These are phyloP conservation scores for Lordiphosa clarofinis DNA, from an alignment of 1,140 invertebrate species.

Conservation along the genomic window DNA sequence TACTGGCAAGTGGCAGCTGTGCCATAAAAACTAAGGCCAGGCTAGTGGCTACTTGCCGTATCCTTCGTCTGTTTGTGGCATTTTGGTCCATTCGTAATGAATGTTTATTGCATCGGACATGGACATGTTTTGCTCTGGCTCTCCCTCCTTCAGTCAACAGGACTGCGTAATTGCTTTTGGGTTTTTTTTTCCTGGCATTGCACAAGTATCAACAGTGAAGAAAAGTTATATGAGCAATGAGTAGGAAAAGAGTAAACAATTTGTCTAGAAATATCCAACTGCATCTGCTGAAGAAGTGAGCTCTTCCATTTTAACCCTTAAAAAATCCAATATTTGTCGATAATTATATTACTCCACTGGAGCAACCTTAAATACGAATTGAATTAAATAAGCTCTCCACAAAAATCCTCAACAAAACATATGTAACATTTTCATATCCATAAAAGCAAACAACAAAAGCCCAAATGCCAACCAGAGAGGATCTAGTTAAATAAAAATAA, in stretches of 20 bases:
- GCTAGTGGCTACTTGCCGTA: constrained; percentile 29
- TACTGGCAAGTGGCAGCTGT: constrained; percentile 67
- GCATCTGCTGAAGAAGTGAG: constrained; percentile 2
- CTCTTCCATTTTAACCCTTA: too few species aligned
- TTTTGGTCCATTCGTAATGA: constrained; percentile 71
- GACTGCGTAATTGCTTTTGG: constrained; percentile 65
- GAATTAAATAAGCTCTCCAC: constrained; percentile 10
- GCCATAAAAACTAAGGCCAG: constrained; percentile 65
- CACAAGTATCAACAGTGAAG: constrained; percentile 11
- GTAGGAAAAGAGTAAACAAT: constrained; percentile 23
- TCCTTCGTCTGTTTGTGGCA: constrained; percentile 67
- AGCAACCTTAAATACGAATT: neutral
- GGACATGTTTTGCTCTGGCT: constrained; percentile 65
- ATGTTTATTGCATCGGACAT: constrained; percentile 76
- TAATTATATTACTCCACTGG: neutral
- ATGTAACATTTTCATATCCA: constrained; percentile 70
- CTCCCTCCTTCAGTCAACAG: constrained; percentile 37
- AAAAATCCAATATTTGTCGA: too few species aligned
- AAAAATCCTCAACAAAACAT: constrained; percentile 29
- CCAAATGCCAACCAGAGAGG: constrained; percentile 25
- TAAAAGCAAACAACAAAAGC: constrained; percentile 61
- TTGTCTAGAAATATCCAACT: constrained; percentile 20
- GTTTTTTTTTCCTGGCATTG: too few species aligned
- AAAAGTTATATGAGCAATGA: constrained; percentile 13
- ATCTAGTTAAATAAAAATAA: constrained; percentile 53